phyloP scores from a whole-genome alignment of 2,797 vertebrate species.

The Danio jaintianensis region DNA sequence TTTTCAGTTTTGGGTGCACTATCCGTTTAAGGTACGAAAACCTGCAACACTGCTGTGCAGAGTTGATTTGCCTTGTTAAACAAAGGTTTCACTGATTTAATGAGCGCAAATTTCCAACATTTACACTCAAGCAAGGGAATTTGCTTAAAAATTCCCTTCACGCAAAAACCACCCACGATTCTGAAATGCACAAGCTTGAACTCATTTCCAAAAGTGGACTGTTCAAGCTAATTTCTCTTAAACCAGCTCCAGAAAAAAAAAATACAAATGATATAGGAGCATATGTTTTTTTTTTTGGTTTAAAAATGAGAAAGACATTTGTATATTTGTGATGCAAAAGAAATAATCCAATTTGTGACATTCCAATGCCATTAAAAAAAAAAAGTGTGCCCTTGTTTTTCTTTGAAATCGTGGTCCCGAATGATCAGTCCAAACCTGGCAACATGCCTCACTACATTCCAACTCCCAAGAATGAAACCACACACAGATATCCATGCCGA shows the following conservation, averaged over 20 bases:
- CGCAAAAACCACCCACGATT: conserved; percentile 29
- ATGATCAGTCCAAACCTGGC: conserved; percentile 27
- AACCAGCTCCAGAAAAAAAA: conserved; percentile 16
- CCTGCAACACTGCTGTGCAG: conserved; percentile 33
- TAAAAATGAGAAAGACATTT: neutral
- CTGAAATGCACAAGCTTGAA: conserved; percentile 51
- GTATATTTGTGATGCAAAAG: neutral
- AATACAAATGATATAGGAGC: neutral
- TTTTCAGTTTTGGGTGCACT: too few relatives aligned
- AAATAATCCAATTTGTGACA: conserved; percentile 15
- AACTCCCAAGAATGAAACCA: conserved; percentile 30
- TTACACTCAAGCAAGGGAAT: conserved; percentile 57
- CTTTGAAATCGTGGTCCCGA: conserved; percentile 26
- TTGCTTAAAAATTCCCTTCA: conserved; percentile 47
- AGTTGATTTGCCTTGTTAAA: conserved; percentile 52
- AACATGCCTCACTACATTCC: conserved; percentile 31
- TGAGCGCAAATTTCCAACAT: conserved; percentile 45
- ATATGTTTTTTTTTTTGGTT: neutral
- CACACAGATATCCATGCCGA: conserved; percentile 15
- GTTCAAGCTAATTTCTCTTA: neutral
- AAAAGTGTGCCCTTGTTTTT: conserved; percentile 37
- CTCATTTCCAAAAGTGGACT: conserved; percentile 42
- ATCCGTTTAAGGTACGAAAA: neutral
- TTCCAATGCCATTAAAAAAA: conserved; percentile 9
- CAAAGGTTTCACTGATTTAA: conserved; percentile 48